Percentiles rank a stretch among this genome's conserved stretches.
Evolutionary conservation across 2,888 invertebrate genomes (phyloP).

Genomic region (Cynaeus angustus): DNA sequence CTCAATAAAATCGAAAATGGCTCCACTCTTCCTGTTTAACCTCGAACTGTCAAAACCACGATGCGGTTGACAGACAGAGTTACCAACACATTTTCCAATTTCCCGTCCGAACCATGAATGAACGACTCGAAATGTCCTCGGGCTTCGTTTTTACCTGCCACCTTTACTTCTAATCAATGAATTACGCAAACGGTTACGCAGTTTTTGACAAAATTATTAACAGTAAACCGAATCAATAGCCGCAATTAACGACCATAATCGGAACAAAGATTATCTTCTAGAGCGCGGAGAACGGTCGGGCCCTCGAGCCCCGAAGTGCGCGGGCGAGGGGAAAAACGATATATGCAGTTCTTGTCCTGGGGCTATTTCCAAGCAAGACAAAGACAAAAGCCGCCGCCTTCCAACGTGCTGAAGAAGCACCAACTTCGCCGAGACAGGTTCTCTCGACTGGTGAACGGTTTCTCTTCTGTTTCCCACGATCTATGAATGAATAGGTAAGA

Average conservation of each 20-base stretch:
- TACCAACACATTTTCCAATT: too few relatives aligned
- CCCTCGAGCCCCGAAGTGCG: conserved; percentile 38
- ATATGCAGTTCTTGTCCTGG: conserved; percentile 42
- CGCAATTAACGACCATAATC: conserved; percentile 46
- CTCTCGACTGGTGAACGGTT: conserved; percentile 52
- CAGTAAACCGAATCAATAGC: conserved; percentile 44
- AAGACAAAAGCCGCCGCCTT: conserved; percentile 12
- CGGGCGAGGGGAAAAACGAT: conserved; percentile 30
- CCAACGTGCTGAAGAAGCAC: conserved; percentile 24
- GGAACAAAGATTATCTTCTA: conserved; percentile 45
- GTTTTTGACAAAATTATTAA: conserved; percentile 34
- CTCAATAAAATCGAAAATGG: too few relatives aligned
- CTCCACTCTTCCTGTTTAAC: too few relatives aligned
- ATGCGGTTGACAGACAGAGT: too few relatives aligned
- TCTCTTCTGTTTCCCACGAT: conserved; percentile 66
- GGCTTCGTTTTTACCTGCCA: background rate
- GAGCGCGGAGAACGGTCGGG: conserved; percentile 40
- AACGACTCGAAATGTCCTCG: background rate
- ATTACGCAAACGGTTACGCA: conserved; percentile 29
- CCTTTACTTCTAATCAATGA: conserved; percentile 26
- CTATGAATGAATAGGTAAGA: conserved; percentile 69
- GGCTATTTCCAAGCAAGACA: conserved; percentile 29
- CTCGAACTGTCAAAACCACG: too few relatives aligned
- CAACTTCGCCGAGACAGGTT: conserved; percentile 27
- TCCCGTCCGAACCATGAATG: background rate